A percentile compares a stretch with the other conserved stretches of the same genome.
These are phyloP conservation scores for Caranx ignobilis DNA, from an alignment of 2,113 vertebrate genomes.

Conservation along the genomic window DNA sequence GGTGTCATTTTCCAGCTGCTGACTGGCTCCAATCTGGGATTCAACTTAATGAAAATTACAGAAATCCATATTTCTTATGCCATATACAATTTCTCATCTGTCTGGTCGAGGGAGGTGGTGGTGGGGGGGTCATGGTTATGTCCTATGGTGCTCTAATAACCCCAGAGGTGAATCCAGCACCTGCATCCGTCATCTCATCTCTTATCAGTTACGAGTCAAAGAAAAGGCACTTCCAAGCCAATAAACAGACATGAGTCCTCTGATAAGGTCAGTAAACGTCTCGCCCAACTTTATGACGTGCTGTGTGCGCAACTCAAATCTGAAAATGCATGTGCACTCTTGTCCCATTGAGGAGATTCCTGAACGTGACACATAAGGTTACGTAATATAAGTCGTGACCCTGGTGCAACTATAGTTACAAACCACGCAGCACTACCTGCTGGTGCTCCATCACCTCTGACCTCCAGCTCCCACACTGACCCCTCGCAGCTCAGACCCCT, in stretches of 20 bases:
- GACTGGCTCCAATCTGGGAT: background rate
- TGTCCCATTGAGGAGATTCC: conserved; percentile 29
- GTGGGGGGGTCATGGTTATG: conserved; percentile 33
- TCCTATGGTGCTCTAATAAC: background rate
- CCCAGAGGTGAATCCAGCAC: background rate
- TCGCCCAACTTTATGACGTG: conserved; percentile 15
- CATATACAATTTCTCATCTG: conserved; percentile 1
- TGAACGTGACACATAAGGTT: background rate
- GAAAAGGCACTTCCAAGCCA: conserved; percentile 38
- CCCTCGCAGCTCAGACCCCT: conserved; percentile 5
- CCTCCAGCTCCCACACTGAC: conserved; percentile 42
- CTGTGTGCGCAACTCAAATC: background rate
- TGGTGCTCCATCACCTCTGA: conserved; percentile 29
- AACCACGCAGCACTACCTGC: conserved; percentile 16
- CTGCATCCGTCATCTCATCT: conserved; percentile 32
- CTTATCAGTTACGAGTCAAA: conserved; percentile 34
- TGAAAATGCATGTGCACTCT: conserved; percentile 1
- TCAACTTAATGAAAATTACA: background rate
- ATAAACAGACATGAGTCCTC: conserved; percentile 38
- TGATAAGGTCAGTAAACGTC: conserved; percentile 23
- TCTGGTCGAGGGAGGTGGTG: background rate
- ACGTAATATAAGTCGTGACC: conserved; percentile 23
- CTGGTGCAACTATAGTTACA: background rate
- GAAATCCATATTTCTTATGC: background rate
- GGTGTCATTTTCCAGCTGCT: background rate